These are phyloP conservation scores for Anthrax anthrax DNA, from an alignment of 2,888 invertebrate genomes.

Conservation along the genomic window DNA sequence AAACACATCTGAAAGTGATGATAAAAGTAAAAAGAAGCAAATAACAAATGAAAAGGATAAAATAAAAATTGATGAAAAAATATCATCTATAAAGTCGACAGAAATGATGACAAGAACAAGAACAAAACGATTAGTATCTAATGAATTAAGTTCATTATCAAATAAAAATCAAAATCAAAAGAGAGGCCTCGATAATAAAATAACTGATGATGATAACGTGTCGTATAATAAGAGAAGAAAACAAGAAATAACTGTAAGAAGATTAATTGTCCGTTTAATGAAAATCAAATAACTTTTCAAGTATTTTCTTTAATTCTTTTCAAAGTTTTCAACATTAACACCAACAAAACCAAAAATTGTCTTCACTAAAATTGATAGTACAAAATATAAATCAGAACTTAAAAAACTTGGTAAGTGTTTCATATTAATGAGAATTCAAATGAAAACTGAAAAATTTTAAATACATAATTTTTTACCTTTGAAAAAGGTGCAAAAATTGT, in stretches of 20 bases:
- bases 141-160: background rate
- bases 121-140: background rate
- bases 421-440: too few relatives aligned
- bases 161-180: too few relatives aligned
- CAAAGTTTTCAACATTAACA: too few relatives aligned
- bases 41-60: background rate
- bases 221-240: too few relatives aligned
- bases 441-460: background rate
- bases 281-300: too few relatives aligned
- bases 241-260: too few relatives aligned
- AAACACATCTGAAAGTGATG: background rate
- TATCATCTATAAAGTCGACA: background rate
- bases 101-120: background rate
- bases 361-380: conserved; percentile 7
- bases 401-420: conserved; percentile 4
- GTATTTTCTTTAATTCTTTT: too few relatives aligned
- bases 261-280: too few relatives aligned
- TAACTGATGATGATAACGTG: too few relatives aligned
- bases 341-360: conserved; percentile 3
- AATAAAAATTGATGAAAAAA: background rate
- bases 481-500: conserved; percentile 40
- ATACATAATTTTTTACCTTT: background rate
- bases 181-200: too few relatives aligned
- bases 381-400: background rate
- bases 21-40: background rate